phyloP scores from a whole-genome alignment of 37 sponge, comb jelly and placozoan species.

The Bolinopsis microptera region DNA sequence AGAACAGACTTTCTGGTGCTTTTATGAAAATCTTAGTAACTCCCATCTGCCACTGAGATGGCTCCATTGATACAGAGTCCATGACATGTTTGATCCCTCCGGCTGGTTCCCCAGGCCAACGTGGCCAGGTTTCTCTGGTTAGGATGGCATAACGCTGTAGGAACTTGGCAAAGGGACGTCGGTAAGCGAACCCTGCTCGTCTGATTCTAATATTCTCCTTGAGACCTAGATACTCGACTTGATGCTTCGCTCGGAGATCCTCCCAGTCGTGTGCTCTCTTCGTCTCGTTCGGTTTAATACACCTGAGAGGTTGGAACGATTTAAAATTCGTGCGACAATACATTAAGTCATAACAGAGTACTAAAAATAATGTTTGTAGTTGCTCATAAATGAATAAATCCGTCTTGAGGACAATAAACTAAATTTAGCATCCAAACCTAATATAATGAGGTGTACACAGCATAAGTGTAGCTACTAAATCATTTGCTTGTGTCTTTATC shows the following conservation, averaged over 20 bases:
- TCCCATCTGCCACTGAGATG: constrained; percentile 96
- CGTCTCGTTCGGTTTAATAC: constrained; percentile 98
- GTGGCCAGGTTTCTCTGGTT: constrained; percentile 91
- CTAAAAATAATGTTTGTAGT: no score
- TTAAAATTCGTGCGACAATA: no score
- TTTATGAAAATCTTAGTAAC: constrained; percentile 90
- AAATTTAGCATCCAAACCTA: constrained; percentile 30
- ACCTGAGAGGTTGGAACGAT: constrained; percentile 72
- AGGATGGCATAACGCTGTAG: constrained; percentile 88
- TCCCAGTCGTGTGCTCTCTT: constrained; percentile 95
- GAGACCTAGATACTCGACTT: constrained; percentile 95
- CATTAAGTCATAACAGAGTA: no score
- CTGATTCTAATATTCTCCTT: constrained; percentile 97
- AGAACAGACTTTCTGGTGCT: constrained; percentile 93
- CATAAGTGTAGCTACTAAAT: constrained; percentile 83
- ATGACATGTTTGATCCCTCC: constrained; percentile 86
- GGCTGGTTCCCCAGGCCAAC: constrained; percentile 76
- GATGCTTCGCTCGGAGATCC: constrained; percentile 83
- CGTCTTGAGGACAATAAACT: no score
- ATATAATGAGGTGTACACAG: constrained; percentile 95
- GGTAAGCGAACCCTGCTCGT: constrained; percentile 95
- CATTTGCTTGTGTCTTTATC: constrained; percentile 94
- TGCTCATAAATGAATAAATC: no score
- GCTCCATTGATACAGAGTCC: constrained; percentile 92
- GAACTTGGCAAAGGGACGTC: constrained; percentile 91